phyloP scores from a whole-genome alignment of 2,888 invertebrate species.

The Drosophila percnosoma region DNA sequence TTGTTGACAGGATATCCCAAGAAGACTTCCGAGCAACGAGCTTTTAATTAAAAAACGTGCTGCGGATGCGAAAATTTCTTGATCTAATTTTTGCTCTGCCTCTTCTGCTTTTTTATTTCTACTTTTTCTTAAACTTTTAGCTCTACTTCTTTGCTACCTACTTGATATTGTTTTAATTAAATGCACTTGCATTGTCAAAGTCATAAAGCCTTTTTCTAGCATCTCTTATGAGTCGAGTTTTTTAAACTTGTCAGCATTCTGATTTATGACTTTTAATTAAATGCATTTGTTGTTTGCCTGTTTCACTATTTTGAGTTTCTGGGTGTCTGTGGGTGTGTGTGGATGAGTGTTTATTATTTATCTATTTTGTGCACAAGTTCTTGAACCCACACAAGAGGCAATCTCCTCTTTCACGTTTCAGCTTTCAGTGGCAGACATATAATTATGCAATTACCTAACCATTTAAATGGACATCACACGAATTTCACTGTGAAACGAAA shows the following conservation, averaged over 20 bases:
- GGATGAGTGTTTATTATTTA: constrained; percentile 32
- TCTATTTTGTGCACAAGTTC: constrained; percentile 31
- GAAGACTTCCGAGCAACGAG: constrained; percentile 51
- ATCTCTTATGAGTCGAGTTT: constrained; percentile 7
- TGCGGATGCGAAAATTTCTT: constrained; percentile 46
- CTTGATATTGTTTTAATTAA: constrained; percentile 46
- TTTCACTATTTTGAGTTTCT: background rate
- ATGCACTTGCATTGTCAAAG: constrained; percentile 43
- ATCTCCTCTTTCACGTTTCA: constrained; percentile 27
- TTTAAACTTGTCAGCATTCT: constrained; percentile 56
- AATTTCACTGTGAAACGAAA: constrained; percentile 61
- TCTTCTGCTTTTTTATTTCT: background rate
- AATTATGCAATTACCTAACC: constrained; percentile 78
- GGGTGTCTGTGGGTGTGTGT: constrained; percentile 7
- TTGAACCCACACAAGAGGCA: background rate
- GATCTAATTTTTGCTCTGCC: constrained; percentile 21
- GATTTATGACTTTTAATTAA: constrained; percentile 76
- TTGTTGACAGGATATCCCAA: constrained; percentile 55
- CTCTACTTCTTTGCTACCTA: constrained; percentile 1
- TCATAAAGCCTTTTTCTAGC: background rate
- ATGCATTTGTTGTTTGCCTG: constrained; percentile 34
- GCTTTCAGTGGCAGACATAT: constrained; percentile 60
- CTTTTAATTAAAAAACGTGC: constrained; percentile 83
- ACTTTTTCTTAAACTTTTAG: background rate
- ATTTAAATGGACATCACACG: constrained; percentile 75